phyloP scores from a whole-genome alignment of 2,888 invertebrate genomes.

The Lobophora halterata region DNA sequence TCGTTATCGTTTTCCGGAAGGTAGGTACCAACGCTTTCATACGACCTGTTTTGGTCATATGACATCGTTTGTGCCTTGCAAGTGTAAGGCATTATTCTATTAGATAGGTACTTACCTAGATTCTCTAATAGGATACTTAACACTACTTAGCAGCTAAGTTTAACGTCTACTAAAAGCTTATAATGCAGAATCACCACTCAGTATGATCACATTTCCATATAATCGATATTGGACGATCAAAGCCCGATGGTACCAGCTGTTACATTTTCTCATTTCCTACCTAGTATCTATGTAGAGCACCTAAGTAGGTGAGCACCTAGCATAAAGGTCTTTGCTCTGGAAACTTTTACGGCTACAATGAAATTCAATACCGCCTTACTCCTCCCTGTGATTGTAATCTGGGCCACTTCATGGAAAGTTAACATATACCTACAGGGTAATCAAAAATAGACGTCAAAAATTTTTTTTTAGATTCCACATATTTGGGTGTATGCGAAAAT shows the following conservation, averaged over 20 bases:
- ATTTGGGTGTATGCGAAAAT: too few relatives aligned
- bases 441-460: too few relatives aligned
- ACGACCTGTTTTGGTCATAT: too few relatives aligned
- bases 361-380: too few relatives aligned
- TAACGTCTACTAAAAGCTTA: constrained; percentile 41
- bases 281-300: constrained; percentile 27
- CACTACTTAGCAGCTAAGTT: too few relatives aligned
- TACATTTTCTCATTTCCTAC: constrained; percentile 50
- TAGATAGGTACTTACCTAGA: constrained; percentile 1
- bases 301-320: constrained; percentile 1
- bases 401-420: too few relatives aligned
- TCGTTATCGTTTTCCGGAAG: too few relatives aligned
- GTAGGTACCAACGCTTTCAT: too few relatives aligned
- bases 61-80: constrained; percentile 1
- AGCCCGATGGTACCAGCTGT: constrained; percentile 41
- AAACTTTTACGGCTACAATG: too few relatives aligned
- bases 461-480: too few relatives aligned
- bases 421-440: too few relatives aligned
- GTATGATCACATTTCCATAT: constrained; percentile 54
- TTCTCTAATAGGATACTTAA: neutral
- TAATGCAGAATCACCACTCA: constrained; percentile 46
- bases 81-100: constrained; percentile 2
- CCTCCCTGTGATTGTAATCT: too few relatives aligned
- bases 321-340: neutral
- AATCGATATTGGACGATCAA: constrained; percentile 50